Base-by-base conservation (phyloP, 1,140 invertebrate genomes). In the Apis laboriosa region DNA sequence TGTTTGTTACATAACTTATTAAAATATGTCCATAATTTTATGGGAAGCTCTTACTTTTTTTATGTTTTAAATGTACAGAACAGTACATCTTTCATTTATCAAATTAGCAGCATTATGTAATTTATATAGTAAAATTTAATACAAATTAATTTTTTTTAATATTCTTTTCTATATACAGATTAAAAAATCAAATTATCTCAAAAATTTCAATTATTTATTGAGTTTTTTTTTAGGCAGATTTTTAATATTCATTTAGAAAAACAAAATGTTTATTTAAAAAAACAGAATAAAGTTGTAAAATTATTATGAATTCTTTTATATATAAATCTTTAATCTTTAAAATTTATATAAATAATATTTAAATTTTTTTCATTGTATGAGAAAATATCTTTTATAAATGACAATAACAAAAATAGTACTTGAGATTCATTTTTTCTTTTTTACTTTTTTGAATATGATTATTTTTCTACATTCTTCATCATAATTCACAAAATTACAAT, bases 401-500 rank as follows among this genome's bases (percentile, higher is more conserved):
- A 66, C 64, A 72, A 80, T 75, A 87, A 84, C 43, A 87, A 77
- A 84, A 77, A 87, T 80, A 77, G 58, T 28, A 68, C 60, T 83
- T 83, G 56, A 85, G 67, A 84, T 78, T 87, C 63, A 53, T 80
- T 77, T 68, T 76, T 63, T 73, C 49, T 67, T 12, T 34, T 74
- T 55, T 84, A 56, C 53, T 73, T 12, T 34, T 74, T 55, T 80
- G 34, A 43, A 74, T 78, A 78, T 51, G 55, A 21, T 34, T 71
- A 78, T 15, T 7, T 58, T 55, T 58, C 34, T 82, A 75, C 9
- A 71, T 70, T 71, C 64, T 64, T 64, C 72, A 71, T 61, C 19
- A 67, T 78, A 81, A 85, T 73, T 77, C 21, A 77, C 49, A 66
- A 75, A 85, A 88, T 92, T 89, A 92, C 83, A 87, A 86, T 15